Evolutionary conservation across 2,113 vertebrate species (phyloP).

Genomic region (Pedetes capensis): DNA sequence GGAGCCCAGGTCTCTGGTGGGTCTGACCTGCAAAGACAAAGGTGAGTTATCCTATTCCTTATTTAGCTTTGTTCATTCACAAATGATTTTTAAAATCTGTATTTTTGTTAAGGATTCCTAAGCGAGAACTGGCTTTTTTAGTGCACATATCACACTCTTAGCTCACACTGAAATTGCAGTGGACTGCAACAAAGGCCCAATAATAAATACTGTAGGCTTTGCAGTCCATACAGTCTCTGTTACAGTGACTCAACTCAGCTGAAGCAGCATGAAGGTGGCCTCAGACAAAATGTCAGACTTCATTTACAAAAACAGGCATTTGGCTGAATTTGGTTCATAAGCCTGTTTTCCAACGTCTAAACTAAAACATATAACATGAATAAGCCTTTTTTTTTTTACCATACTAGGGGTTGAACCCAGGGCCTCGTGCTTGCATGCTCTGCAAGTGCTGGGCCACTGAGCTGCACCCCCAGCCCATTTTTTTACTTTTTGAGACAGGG

Average conservation of each 20-base stretch:
- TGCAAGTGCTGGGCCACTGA: no score
- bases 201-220: neutral
- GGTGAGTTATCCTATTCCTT: neutral
- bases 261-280: neutral
- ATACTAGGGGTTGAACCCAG: no score
- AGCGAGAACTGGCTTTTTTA: neutral
- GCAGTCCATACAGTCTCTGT: neutral
- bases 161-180: neutral
- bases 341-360: neutral
- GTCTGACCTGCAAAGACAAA: neutral
- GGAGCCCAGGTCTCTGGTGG: neutral
- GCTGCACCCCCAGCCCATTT: no score
- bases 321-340: neutral
- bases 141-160: neutral
- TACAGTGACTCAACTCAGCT: neutral
- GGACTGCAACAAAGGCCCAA: neutral
- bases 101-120: neutral
- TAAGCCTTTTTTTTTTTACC: neutral
- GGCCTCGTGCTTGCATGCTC: no score
- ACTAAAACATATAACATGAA: neutral
- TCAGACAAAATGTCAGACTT: neutral
- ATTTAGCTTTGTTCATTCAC: neutral
- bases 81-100: neutral
- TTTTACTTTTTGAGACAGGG: no score
- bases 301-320: neutral